Percentiles rank a stretch among this genome's conserved stretches.
These are phyloP conservation scores for Phalacrocorax pelagicus DNA, from an alignment of 2,113 vertebrate genomes.

Conservation along the genomic window DNA sequence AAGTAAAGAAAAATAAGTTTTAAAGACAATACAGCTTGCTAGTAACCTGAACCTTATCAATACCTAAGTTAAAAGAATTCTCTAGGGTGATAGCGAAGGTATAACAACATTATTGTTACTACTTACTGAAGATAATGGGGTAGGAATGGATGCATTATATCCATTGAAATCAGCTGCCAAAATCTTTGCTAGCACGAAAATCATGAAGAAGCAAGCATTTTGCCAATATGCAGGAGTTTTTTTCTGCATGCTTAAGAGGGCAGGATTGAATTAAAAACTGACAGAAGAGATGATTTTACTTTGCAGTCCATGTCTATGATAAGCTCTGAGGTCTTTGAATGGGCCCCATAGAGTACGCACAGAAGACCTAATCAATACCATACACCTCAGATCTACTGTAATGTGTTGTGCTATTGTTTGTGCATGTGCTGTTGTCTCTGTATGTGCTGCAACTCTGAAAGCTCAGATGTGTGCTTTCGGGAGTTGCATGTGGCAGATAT, in stretches of 20 bases:
- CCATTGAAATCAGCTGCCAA: not conserved
- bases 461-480: not conserved
- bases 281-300: not conserved
- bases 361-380: not conserved
- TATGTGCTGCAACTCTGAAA: not conserved
- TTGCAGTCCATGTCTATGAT: fast-evolving
- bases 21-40: not conserved
- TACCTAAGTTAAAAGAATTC: not conserved
- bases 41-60: not conserved
- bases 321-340: not conserved
- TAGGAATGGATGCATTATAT: not conserved
- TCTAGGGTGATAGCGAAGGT: not conserved
- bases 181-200: not conserved
- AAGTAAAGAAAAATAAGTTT: not conserved
- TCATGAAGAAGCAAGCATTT: fast-evolving
- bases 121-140: not conserved
- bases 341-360: fast-evolving
- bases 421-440: not conserved
- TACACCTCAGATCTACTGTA: not conserved
- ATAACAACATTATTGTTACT: not conserved
- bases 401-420: not conserved
- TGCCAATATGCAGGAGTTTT: not conserved
- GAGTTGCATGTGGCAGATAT: not conserved
- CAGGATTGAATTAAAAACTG: not conserved
- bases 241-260: not conserved